Evolutionary conservation across 2,113 vertebrate genomes (phyloP).

Genomic region (Accipiter cooperii): DNA sequence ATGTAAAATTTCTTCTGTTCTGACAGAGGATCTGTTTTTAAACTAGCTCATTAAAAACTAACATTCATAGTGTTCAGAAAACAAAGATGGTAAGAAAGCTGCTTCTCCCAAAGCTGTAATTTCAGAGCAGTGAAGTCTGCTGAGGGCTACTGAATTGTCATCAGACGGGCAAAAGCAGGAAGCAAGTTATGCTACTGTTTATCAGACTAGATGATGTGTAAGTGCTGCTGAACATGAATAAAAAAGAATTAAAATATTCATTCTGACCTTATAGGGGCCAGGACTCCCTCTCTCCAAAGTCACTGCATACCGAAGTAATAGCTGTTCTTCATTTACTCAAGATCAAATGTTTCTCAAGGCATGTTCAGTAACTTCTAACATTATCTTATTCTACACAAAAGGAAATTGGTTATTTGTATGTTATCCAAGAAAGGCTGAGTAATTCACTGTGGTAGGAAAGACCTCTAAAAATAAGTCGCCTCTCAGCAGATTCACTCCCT

Average conservation of each 20-base stretch:
- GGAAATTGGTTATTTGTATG: conserved; percentile 43
- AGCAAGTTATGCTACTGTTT: not conserved
- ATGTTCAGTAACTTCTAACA: not conserved
- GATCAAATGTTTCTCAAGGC: conserved; percentile 14
- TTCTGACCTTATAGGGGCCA: conserved; percentile 65
- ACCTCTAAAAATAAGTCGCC: conserved; percentile 60
- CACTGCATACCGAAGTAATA: conserved; percentile 31
- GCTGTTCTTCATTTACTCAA: conserved; percentile 1
- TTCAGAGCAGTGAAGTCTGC: not conserved
- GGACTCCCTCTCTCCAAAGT: conserved; percentile 23
- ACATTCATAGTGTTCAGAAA: not conserved
- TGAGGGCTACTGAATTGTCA: conserved; percentile 1
- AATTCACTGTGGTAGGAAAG: conserved; percentile 49
- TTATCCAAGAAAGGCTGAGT: conserved; percentile 58
- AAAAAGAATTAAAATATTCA: conserved; percentile 14
- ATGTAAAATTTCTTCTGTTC: not conserved
- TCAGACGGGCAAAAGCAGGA: conserved; percentile 28
- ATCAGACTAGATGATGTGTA: not conserved
- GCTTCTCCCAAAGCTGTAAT: not conserved
- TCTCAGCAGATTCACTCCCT: conserved; percentile 65
- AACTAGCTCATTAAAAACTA: not conserved
- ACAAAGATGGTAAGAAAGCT: not conserved
- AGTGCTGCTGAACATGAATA: not conserved
- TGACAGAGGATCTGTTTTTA: not conserved
- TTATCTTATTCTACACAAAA: conserved; percentile 35